Evolutionary conservation across 2,797 vertebrate species (phyloP).

Genomic region (Characodon lateralis): DNA sequence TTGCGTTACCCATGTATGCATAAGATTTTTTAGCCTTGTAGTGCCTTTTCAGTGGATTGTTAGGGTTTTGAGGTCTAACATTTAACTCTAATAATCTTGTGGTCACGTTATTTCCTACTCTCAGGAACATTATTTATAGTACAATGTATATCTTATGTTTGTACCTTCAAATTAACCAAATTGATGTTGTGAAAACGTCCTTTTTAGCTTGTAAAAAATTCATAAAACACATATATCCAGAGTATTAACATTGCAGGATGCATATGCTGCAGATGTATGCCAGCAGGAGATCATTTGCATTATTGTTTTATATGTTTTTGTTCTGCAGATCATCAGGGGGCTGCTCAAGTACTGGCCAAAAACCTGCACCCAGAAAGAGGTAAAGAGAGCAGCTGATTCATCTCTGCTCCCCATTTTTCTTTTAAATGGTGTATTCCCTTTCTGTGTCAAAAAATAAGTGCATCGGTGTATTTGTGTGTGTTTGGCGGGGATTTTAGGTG

Average conservation of each 20-base stretch:
- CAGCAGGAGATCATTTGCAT: constrained; percentile 2
- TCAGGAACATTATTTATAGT: neutral
- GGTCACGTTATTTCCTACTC: neutral
- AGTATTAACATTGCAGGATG: constrained; percentile 5
- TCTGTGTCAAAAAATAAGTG: neutral
- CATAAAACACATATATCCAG: neutral
- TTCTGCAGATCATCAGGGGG: constrained; percentile 89
- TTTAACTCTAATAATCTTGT: neutral
- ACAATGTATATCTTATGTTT: neutral
- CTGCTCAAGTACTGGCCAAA: constrained; percentile 95
- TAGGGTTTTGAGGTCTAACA: neutral
- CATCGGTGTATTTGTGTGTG: neutral
- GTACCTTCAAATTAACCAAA: neutral
- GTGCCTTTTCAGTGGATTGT: neutral
- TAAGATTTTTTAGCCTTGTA: neutral
- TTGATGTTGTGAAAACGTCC: neutral
- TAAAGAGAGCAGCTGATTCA: constrained; percentile 55
- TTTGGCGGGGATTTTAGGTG: constrained; percentile 42
- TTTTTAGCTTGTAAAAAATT: neutral
- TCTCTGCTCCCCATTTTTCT: neutral
- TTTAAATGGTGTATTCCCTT: neutral
- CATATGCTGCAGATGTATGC: constrained; percentile 20
- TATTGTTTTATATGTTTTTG: constrained; percentile 27
- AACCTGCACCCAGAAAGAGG: constrained; percentile 96
- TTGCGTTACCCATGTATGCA: neutral